Conservation (phyloP, 2,797 vertebrate genomes). For the Paratrypauchen microcephalus region DNA sequence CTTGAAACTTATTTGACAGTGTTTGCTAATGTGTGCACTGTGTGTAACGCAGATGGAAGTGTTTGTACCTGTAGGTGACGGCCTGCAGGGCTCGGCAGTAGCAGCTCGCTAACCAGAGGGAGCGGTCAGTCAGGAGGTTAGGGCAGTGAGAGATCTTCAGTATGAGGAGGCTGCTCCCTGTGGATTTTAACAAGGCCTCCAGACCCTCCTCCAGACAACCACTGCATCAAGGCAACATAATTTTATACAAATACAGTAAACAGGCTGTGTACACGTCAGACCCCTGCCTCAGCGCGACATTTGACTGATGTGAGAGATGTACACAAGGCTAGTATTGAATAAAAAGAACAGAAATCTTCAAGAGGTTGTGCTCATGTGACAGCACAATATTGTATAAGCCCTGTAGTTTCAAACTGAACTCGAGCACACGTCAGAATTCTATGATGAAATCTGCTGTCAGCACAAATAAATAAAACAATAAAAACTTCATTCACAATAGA, state of each 20-base stretch:
- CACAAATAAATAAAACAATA: no score
- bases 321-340: neutral
- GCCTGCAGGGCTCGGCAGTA: constrained; percentile 97
- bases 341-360: neutral
- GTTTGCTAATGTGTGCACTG: no score
- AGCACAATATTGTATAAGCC: no score
- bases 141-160: constrained; percentile 97
- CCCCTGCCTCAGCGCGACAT: neutral
- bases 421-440: no score
- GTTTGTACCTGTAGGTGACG: constrained; percentile 90
- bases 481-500: no score
- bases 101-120: constrained; percentile 98
- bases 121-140: constrained; percentile 96
- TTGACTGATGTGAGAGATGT: neutral
- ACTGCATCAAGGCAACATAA: constrained; percentile 62
- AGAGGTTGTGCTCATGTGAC: no score
- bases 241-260: neutral
- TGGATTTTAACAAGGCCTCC: constrained; percentile 94
- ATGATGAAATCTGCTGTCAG: no score
- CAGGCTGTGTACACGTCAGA: neutral
- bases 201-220: constrained; percentile 95
- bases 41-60: neutral
- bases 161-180: constrained; percentile 93
- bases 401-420: no score
- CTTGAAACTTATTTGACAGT: no score